Percentiles rank a stretch among this genome's conserved stretches.
phyloP scores from a whole-genome alignment of 2,888 invertebrate species.

The Microplitis deprimator region DNA sequence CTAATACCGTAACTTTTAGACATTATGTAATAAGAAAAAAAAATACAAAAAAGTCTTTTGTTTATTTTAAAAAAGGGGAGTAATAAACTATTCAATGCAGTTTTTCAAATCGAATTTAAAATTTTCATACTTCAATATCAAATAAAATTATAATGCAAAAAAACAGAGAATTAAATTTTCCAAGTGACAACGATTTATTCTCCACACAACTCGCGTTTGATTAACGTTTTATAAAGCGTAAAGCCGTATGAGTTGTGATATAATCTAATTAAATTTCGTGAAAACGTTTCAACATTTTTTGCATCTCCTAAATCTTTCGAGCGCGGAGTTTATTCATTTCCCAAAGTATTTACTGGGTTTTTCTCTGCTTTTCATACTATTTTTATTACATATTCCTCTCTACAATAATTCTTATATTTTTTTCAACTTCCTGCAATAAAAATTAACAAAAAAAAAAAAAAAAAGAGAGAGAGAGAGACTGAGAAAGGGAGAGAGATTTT shows the following conservation, averaged over 20 bases:
- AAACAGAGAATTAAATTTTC: background rate
- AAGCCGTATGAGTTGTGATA: constrained; percentile 10
- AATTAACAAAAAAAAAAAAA: too few relatives aligned
- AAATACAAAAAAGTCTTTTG: background rate
- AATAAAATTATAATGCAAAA: background rate
- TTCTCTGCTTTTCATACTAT: constrained; percentile 1
- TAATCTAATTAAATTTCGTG: constrained; percentile 37
- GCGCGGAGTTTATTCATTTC: constrained; percentile 32
- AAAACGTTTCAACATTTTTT: constrained; percentile 26
- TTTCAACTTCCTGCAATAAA: too few relatives aligned
- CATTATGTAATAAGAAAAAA: background rate
- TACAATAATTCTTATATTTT: background rate
- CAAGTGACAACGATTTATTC: background rate
- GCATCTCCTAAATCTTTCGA: constrained; percentile 21
- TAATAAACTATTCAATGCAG: background rate
- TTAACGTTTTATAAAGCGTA: background rate
- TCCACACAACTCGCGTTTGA: background rate
- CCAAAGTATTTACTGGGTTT: constrained; percentile 10
- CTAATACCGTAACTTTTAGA: constrained; percentile 4
- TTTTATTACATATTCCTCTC: constrained; percentile 18
- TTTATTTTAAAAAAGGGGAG: background rate
- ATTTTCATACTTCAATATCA: background rate
- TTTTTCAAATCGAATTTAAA: background rate
- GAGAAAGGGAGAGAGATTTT: too few relatives aligned
- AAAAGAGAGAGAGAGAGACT: too few relatives aligned